Evolutionary conservation across 2,888 invertebrate genomes (phyloP), one percentile per base, ranked within the genome.

Genomic region (Hirtodrosophila confusa): DNA sequence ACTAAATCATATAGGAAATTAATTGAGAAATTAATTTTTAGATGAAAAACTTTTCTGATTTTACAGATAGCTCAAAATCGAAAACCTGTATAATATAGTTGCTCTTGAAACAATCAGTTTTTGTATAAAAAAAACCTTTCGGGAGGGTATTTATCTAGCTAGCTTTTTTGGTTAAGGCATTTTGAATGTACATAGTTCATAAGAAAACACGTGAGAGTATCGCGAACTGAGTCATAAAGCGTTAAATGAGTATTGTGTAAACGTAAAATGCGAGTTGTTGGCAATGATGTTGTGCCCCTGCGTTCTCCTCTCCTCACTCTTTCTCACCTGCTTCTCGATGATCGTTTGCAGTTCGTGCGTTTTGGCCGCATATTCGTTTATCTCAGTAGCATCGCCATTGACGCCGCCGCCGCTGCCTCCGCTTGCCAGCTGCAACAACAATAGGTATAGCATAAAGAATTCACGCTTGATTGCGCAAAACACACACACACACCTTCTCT

Each of bases 291-390:
- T 54, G 12, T 40, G 35, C 12, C 35, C 29, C 40, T 23, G 43
- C 33, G 29, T 12, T 7, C 31, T 7, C 31, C 7, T 9, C 31
- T 7, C 3, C 31, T 31, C 31, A 8, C 31, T 31, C 17, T 7
- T 17, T 37, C 72, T 78, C 78, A 97, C 97, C 95, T 97, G 97
- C 92, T 97, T 97, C 91, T 96, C 96, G 92, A 97, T 93, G 87
- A 96, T 95, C 91, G 94, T 94, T 93, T 97, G 97, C 86, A 97
- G 94, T 92, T 97, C 96, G 90, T 94, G 94, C 89, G 96, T 93
- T 93, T 93, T 93, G 89, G 91, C 90, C 54, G 91, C 89, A 75
- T 91, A 91, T 73, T 92, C 92, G 67, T 89, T 89, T 3, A 87
- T 43, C 23, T 92, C 91, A 69, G 80, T 88, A 39, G 89, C 82